Evolutionary conservation across 1,140 invertebrate species (phyloP), one percentile per base, ranked within the genome.

Genomic region (Zophobas morio): DNA sequence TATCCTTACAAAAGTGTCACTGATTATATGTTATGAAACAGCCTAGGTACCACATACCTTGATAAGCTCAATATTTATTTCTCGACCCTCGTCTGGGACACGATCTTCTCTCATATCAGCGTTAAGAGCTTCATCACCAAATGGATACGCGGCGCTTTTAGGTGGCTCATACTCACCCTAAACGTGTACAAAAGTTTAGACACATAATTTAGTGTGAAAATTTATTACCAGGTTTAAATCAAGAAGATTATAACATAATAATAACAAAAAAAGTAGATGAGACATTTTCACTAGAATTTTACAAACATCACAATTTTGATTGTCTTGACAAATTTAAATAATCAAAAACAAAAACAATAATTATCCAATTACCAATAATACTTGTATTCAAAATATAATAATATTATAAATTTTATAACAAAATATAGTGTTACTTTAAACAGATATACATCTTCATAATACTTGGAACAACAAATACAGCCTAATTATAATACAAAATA

Each of bases 341-440:
- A 37, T 60, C 33, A 32, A 42, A 40, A 72, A 60, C 46, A 57
- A 49, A 74, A 78, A 74, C 66, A 74, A 74, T 60, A 49, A 66
- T 66, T 47, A 40, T 40, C 76, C 76, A 53, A 72, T 74, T 78
- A 78, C 77, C 77, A 78, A 73, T 75, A 78, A 75, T 78, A 75
- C 63, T 78, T 75, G 71, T 75, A 75, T 73, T 78, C 46, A 78
- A 78, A 74, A 78, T 56, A 56, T 72, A 74, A 78, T 39, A 35
- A 70, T 78, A 78, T 20, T 78, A 78, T 75, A 78, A 78, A 78
- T 78, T 56, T 75, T 51, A 78, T 78, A 75, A 78, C 77, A 78
- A 78, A 66, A 71, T 78, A 78, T 71, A 78, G 74, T 75, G 40
- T 36, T 56, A 77, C 60, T 77, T 72, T 72, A 72, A 76, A 76